Percentiles rank a stretch among this genome's conserved stretches.
phyloP scores from a whole-genome alignment of 2,888 invertebrate species.

The Pelosia muscerda region DNA sequence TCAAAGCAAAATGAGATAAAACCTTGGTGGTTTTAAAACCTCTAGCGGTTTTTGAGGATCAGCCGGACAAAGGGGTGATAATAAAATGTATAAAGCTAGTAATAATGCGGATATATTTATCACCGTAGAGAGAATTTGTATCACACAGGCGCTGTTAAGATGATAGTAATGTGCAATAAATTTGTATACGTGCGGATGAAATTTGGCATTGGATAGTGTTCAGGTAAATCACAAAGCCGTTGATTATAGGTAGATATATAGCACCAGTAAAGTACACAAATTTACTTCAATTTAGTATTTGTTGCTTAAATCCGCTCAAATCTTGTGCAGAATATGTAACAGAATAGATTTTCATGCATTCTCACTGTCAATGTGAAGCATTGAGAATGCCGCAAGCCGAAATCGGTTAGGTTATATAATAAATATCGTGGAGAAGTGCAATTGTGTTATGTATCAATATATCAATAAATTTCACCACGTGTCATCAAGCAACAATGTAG shows the following conservation, averaged over 20 bases:
- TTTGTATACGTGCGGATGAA: slow-evolving; percentile 5
- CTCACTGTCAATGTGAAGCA: too few species aligned
- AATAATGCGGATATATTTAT: slow-evolving; percentile 32
- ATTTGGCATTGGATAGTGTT: slow-evolving; percentile 12
- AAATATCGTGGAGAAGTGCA: too few species aligned
- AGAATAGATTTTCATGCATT: too few species aligned
- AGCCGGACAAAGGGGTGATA: slow-evolving; percentile 28
- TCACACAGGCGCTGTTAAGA: slow-evolving; percentile 17
- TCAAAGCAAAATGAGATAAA: slow-evolving; percentile 48
- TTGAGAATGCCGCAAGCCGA: too few species aligned
- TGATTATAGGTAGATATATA: not conserved
- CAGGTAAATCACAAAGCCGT: slow-evolving; percentile 2
- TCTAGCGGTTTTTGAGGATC: slow-evolving; percentile 34
- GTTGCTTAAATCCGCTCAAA: too few species aligned
- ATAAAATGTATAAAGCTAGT: slow-evolving; percentile 34
- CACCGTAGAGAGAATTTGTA: slow-evolving; percentile 12
- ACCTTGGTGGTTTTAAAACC: slow-evolving; percentile 53
- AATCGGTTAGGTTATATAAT: too few species aligned
- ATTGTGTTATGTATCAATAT: too few species aligned
- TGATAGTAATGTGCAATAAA: slow-evolving; percentile 24
- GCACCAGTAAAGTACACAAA: not conserved
- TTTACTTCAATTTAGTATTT: not conserved
- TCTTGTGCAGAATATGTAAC: too few species aligned
- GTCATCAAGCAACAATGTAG: too few species aligned
- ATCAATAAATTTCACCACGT: too few species aligned